Base-by-base conservation (phyloP, 2,113 vertebrate genomes). In the Chionodraco myersi region DNA sequence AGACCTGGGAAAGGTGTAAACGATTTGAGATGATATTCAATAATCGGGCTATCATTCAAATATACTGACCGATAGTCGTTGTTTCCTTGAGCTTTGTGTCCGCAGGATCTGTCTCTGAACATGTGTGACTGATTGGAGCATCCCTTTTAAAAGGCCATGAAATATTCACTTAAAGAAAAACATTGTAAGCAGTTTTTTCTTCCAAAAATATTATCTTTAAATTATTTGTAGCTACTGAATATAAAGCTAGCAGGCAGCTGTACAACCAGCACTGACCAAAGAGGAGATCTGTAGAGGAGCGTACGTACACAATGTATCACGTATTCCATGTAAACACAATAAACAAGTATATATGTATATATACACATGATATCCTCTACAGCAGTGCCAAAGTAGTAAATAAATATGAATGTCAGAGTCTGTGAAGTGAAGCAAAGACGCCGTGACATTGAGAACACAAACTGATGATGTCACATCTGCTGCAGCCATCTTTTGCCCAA, bases 281-380 rank as follows among this genome's bases (percentile, higher is more conserved):
- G 61, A 73, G 41, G 30, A 69, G 11, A 44, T 23, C 72, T 72
- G 64, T 52, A 65, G 15, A 73, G n/a, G 11, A 70, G 60, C 44
- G 0, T 10, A 13, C n/a, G 53, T 56, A 47, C 44, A 79, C 36
- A 54, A 66, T 41, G 14, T 60, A 11, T 51, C 11, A 11, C 75
- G 83, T 79, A 59, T 75, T 73, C 68, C 60, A 34, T 77, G 78
- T 83, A 16, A 79, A 36, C 36, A 71, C 79, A 88, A 88, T 44
- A 16, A 30, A 26, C 26, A 26, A 26, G 26, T 30, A 30, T 30
- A 3, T 30, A 30, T 30, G 26, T 26, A 30, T 30, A 30, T 30
- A 30, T 41, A 41, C 23, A 15, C 61, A 36, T 2, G 34, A 52
- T 26, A 21, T 63, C 34, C 23, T 49, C 66, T 8, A 11, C 30